phyloP scores from a whole-genome alignment of 2,113 vertebrate species.

The Tonatia bakeri region DNA sequence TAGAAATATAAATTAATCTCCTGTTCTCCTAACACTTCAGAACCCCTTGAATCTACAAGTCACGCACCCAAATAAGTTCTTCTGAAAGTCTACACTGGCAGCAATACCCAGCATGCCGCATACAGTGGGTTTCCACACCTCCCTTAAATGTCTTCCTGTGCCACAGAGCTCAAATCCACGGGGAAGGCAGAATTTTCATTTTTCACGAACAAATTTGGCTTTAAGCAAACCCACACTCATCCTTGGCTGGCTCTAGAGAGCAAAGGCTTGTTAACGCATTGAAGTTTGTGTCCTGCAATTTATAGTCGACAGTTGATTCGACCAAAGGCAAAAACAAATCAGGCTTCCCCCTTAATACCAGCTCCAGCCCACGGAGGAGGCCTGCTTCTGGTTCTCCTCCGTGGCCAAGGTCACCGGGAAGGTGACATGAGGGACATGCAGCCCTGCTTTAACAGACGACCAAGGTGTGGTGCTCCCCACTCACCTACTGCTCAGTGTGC shows the following conservation, averaged over 20 bases:
- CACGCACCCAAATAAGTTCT: background rate
- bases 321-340: background rate
- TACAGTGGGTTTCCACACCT: background rate
- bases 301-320: background rate
- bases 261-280: background rate
- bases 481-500: background rate
- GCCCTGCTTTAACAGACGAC: rapidly evolving
- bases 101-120: rapidly evolving
- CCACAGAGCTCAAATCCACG: background rate
- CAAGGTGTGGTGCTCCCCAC: too few relatives aligned
- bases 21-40: background rate
- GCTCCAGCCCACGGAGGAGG: background rate
- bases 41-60: background rate
- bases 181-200: background rate
- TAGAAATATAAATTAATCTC: slow-evolving; percentile 49
- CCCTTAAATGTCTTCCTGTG: background rate
- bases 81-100: background rate
- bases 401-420: background rate
- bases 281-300: background rate
- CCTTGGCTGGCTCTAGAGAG: background rate
- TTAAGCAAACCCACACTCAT: background rate
- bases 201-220: background rate
- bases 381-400: background rate
- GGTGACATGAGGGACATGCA: rapidly evolving
- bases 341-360: background rate